Percentiles rank a stretch among this genome's conserved stretches.
These are phyloP conservation scores for Hafferia zeledoni DNA, from an alignment of 2,797 vertebrate species.

Conservation along the genomic window DNA sequence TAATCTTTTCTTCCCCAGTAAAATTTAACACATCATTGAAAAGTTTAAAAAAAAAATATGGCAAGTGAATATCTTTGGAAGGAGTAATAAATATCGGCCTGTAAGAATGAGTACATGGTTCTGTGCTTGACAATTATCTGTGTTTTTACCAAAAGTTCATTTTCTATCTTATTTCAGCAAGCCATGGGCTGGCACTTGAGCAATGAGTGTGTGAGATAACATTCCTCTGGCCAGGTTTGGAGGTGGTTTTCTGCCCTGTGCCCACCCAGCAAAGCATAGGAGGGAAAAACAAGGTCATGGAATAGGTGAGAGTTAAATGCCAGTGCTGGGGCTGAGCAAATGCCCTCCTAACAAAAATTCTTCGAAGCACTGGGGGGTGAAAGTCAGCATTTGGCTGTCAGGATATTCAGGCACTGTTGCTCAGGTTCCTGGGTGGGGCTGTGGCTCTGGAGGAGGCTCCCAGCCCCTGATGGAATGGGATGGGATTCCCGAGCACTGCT, in stretches of 20 bases:
- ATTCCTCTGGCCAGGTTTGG: rapidly evolving
- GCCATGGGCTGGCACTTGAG: not conserved
- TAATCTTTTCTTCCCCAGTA: not conserved
- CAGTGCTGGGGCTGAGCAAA: not conserved
- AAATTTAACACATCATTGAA: not conserved
- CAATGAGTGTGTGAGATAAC: not conserved
- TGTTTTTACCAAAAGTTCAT: not conserved
- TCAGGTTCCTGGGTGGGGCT: not conserved
- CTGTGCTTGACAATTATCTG: not conserved
- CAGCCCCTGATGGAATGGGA: not conserved
- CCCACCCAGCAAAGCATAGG: not conserved
- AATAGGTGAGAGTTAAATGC: not conserved
- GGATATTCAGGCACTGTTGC: not conserved
- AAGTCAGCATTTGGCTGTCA: not conserved
- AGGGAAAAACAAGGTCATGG: not conserved
- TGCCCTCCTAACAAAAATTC: not conserved
- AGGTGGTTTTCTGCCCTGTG: not conserved
- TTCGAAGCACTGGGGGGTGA: too few relatives aligned
- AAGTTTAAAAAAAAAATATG: not conserved
- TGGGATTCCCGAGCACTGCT: not conserved
- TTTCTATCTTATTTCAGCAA: not conserved
- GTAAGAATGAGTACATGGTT: not conserved
- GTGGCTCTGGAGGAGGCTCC: not conserved
- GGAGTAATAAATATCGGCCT: not conserved
- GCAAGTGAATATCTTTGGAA: not conserved